Evolutionary conservation across 2,888 invertebrate genomes (phyloP).

Genomic region (Taenaris catops): DNA sequence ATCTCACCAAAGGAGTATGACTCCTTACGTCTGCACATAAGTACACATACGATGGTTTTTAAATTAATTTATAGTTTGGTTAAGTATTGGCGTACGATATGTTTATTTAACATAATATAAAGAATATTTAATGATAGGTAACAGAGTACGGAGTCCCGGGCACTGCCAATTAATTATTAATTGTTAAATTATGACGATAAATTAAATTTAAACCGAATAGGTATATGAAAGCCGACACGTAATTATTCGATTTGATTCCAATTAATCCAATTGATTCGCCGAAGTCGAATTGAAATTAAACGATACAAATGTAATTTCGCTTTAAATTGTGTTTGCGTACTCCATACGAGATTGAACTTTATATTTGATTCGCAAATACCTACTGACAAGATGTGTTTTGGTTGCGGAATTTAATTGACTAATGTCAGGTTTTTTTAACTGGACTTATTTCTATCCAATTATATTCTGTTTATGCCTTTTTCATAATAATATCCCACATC

Average conservation of each 20-base stretch:
- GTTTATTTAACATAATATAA: too few relatives aligned
- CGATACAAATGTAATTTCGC: slow-evolving; percentile 54
- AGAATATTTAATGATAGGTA: too few relatives aligned
- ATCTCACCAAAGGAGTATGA: too few relatives aligned
- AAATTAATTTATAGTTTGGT: too few relatives aligned
- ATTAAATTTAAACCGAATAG: slow-evolving; percentile 25
- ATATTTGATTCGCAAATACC: slow-evolving; percentile 33
- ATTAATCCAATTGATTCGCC: slow-evolving; percentile 48
- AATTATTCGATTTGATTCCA: slow-evolving; percentile 46
- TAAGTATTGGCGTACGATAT: background rate
- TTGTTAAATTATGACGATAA: slow-evolving; percentile 18
- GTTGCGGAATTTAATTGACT: too few relatives aligned
- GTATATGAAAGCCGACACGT: slow-evolving; percentile 33
- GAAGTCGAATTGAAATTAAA: slow-evolving; percentile 45
- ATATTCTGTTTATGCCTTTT: too few relatives aligned
- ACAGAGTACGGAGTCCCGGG: too few relatives aligned
- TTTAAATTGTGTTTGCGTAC: slow-evolving; percentile 48
- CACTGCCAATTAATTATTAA: slow-evolving; percentile 4
- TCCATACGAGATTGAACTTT: slow-evolving; percentile 35
- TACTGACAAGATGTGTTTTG: slow-evolving; percentile 7
- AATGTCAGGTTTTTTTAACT: too few relatives aligned
- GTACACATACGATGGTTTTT: too few relatives aligned
- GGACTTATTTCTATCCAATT: too few relatives aligned
- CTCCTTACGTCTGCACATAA: too few relatives aligned
- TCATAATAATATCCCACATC: too few relatives aligned